Conservation (phyloP, 2,888 invertebrate species). For the Sycophila texana region DNA sequence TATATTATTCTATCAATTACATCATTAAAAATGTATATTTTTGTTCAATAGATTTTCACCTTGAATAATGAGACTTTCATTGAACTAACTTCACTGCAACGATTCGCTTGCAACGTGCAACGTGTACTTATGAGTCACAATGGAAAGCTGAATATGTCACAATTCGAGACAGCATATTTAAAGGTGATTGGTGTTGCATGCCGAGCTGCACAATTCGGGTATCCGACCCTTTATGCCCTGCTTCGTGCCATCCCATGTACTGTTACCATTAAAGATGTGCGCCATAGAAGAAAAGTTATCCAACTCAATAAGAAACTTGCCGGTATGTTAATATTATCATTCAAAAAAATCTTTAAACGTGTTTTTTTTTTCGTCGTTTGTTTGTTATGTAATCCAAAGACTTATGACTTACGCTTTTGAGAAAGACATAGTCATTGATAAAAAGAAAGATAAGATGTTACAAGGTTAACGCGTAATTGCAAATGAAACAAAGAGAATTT, state of each 20-base stretch:
- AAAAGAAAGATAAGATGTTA: background rate
- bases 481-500: background rate
- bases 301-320: conserved; percentile 77
- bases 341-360: background rate
- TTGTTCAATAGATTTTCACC: conserved; percentile 64
- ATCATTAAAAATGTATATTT: background rate
- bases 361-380: background rate
- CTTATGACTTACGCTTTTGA: background rate
- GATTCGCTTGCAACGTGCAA: conserved; percentile 78
- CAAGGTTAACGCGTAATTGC: background rate
- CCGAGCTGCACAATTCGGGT: conserved; percentile 78
- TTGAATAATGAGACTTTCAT: conserved; percentile 69
- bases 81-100: conserved; percentile 75
- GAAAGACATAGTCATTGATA: background rate
- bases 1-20: too few species aligned
- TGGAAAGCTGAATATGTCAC: conserved; percentile 75
- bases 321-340: conserved; percentile 69
- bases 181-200: conserved; percentile 75
- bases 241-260: conserved; percentile 78
- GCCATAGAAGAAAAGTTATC: conserved; percentile 75
- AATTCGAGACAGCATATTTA: conserved; percentile 75
- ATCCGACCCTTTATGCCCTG: conserved; percentile 76
- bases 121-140: conserved; percentile 76
- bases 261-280: conserved; percentile 74
- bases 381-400: background rate